Evolutionary conservation across 2,888 invertebrate genomes (phyloP).

Genomic region (Acrocyrtus sp.): DNA sequence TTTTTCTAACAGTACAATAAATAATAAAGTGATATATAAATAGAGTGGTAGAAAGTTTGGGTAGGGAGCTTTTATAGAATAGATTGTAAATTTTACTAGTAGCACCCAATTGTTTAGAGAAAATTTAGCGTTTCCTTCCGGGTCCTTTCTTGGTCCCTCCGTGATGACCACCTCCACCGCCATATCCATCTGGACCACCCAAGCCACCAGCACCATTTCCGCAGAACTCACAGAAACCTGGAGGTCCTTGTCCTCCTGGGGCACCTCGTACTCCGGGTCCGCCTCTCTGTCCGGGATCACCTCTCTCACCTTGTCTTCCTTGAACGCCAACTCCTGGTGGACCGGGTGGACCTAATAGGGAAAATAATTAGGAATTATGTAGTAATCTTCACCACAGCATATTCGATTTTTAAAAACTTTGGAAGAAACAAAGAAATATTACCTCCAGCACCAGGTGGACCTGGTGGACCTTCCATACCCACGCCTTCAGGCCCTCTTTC

Average conservation of each 20-base stretch:
- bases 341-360: constrained; percentile 75
- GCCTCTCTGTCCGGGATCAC: constrained; percentile 74
- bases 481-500: constrained; percentile 77
- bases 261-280: constrained; percentile 69
- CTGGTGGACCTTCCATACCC: constrained; percentile 79
- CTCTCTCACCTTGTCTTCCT: constrained; percentile 81
- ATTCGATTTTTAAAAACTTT: no score
- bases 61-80: no score
- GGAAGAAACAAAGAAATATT: no score
- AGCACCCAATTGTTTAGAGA: constrained; percentile 40
- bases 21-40: constrained; percentile 22
- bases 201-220: constrained; percentile 71
- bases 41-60: no score
- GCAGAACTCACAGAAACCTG: constrained; percentile 73
- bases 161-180: constrained; percentile 63
- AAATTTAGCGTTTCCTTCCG: constrained; percentile 13
- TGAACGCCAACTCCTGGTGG: constrained; percentile 73
- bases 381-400: not conserved
- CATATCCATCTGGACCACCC: no score
- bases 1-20: no score
- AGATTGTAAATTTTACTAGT: no score
- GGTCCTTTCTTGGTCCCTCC: constrained; percentile 74
- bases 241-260: constrained; percentile 73
- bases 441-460: constrained; percentile 78
- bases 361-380: constrained; percentile 30